Base-by-base conservation (phyloP, 2,113 vertebrate species). In the Rhizomys pruinosus region DNA sequence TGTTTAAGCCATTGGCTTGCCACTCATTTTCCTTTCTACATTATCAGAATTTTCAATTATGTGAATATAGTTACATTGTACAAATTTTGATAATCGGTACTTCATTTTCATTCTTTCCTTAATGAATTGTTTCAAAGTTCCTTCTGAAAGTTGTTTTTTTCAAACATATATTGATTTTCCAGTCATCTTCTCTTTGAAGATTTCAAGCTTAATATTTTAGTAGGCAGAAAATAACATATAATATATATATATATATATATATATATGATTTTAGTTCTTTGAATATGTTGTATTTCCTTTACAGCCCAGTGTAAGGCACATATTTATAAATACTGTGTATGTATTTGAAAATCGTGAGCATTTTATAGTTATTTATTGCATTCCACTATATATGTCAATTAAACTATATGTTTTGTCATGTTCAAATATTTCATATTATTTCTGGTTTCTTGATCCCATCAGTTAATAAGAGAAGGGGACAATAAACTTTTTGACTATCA, bases 281-380 rank as follows among this genome's bases (percentile, higher is more conserved):
- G 94, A 93, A 66, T 89, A 81, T 59, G 10, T 85, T 85, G 88
- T 5, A 89, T 72, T 86, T 94, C 20, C 71, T 93, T 94, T 91
- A 68, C n/a, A 91, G 57, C 47, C 34, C n/a, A 93, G 23, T 25
- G 89, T 72, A 42, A 52, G n/a, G 80, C 79, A 61, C 73, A 61
- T 81, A 84, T 64, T 93, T 94, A 3, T 81, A 81, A 81, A 89
- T 72, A 5, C 80, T 91, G 44, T 20, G 17, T 82, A 78, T 80
- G 42, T 37, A 68, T 68, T 96, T 87, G 42, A 89, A 86, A 91
- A 82, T 78, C 74, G 72, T 87, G 47, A 87, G 37, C n/a, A 69
- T 91, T 79, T 57, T 87, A 4, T 90, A 69, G 4, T 29, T 25
- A 80, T 85, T 88, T 92, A 89, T 68, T 78, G 10, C 23, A 68